Base-by-base conservation (phyloP, 1,140 invertebrate genomes). In the Dysdera silvatica region DNA sequence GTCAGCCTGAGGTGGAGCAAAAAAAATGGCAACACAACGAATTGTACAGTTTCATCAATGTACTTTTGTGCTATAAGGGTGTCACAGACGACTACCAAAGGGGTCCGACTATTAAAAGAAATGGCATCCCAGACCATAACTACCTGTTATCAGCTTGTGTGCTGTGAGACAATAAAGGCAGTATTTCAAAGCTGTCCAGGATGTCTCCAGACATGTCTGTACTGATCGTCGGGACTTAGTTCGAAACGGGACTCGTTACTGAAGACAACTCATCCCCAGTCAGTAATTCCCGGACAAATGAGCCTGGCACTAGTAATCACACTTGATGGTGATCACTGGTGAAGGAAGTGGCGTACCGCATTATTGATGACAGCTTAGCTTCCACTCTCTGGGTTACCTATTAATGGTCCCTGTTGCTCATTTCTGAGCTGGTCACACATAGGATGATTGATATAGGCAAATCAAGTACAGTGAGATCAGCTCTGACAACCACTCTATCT, bases 161-260 rank as follows among this genome's bases (percentile, higher is more conserved):
- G 49, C 6, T 26, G 33, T 16, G 16, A 52, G 33, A 23, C 49
- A 52, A 18, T n/a, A n/a, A n/a, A n/a, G 28, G 18, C 28, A 18
- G 33, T 16, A 52, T 52, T 23, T 18, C n/a, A 52, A 16, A n/a
- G 49, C 49, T 52, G 49, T 52, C 6, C 7, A 18, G 18, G 28
- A 23, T 52, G 49, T 52, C 33, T 52, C 49, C 33, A 52, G 49
- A 52, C 18, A 52, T 23, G 49, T 52, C 7, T 52, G 18, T 18
- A 20, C 49, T 52, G 49, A 26, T 52, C 20, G 28, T 52, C 33
- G 49, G 49, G 49, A 26, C 49, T 52, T 26, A 52, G 7, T 52
- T 52, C 49, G 18, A 52, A 52, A 26, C 20, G 49, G 7, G 49
- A 31, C n/a, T 52, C 49, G 23, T 52, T 26, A 23, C 49, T 52